Evolutionary conservation across 2,797 vertebrate species (phyloP).

Genomic region (Manis pentadactyla): DNA sequence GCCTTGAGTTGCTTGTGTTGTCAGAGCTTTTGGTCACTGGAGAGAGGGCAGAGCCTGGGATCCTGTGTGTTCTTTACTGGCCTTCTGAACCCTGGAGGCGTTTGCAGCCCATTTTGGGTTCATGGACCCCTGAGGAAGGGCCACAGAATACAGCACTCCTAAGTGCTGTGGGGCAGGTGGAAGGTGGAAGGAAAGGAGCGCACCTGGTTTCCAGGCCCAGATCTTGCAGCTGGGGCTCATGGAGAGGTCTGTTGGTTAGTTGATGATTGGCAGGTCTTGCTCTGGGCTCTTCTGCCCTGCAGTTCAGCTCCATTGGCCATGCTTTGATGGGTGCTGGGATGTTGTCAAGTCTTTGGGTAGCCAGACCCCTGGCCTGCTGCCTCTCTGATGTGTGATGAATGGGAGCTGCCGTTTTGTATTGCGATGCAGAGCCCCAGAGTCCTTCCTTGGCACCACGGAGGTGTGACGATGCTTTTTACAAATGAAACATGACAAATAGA

Average conservation of each 20-base stretch:
- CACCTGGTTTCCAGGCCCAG: constrained; percentile 1
- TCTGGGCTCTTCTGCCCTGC: constrained; percentile 23
- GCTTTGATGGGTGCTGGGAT: constrained; percentile 75
- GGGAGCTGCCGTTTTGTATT: constrained; percentile 68
- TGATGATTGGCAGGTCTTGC: constrained; percentile 26
- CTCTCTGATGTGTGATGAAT: constrained; percentile 70
- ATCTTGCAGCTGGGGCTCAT: not conserved
- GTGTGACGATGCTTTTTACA: constrained; percentile 64
- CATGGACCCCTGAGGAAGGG: not conserved
- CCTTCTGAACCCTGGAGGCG: not conserved
- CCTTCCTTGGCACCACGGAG: constrained; percentile 67
- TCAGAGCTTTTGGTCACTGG: not conserved
- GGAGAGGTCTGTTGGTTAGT: constrained; percentile 6
- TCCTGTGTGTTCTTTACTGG: not conserved
- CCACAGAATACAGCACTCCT: not conserved
- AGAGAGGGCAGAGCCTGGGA: not conserved
- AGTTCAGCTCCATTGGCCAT: constrained; percentile 60
- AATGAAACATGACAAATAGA: constrained; percentile 78
- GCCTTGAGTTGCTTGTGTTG: not conserved
- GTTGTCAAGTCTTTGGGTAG: constrained; percentile 72
- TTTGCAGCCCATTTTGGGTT: not conserved
- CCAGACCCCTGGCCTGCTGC: constrained; percentile 67
- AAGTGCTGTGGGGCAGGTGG: not conserved
- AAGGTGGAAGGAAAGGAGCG: not conserved
- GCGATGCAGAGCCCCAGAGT: not conserved